Percentiles rank a stretch among this genome's conserved stretches.
phyloP scores from a whole-genome alignment of 2,888 invertebrate species.

The Cancer borealis region DNA sequence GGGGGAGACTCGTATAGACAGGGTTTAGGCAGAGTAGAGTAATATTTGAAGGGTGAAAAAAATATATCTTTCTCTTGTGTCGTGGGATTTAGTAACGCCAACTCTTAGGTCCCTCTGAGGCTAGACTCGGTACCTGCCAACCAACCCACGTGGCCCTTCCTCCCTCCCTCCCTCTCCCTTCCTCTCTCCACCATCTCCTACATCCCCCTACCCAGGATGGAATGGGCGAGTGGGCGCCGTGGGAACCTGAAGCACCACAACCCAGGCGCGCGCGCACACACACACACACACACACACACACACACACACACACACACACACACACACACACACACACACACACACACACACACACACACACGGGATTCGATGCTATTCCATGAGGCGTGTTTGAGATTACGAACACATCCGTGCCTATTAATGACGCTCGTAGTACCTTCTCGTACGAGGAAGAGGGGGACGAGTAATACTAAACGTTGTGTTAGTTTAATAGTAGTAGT shows the following conservation, averaged over 20 bases:
- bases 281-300: constrained; percentile 52
- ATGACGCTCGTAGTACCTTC: neutral
- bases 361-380: neutral
- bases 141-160: neutral
- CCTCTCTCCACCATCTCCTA: neutral
- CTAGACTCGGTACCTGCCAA: neutral
- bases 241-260: constrained; percentile 15
- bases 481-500: neutral
- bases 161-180: neutral
- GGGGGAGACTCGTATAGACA: neutral
- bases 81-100: neutral
- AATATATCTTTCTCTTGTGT: neutral
- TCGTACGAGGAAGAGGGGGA: neutral
- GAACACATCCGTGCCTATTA: neutral
- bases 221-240: neutral
- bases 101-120: neutral
- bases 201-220: neutral
- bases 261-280: constrained; percentile 16
- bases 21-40: neutral
- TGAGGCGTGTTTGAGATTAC: neutral
- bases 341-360: constrained; percentile 39
- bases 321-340: constrained; percentile 56
- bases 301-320: constrained; percentile 40
- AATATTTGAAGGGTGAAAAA: neutral
- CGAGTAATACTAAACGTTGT: neutral